Conservation (phyloP, 2,888 invertebrate genomes). For the Cataglyphis cursor region DNA sequence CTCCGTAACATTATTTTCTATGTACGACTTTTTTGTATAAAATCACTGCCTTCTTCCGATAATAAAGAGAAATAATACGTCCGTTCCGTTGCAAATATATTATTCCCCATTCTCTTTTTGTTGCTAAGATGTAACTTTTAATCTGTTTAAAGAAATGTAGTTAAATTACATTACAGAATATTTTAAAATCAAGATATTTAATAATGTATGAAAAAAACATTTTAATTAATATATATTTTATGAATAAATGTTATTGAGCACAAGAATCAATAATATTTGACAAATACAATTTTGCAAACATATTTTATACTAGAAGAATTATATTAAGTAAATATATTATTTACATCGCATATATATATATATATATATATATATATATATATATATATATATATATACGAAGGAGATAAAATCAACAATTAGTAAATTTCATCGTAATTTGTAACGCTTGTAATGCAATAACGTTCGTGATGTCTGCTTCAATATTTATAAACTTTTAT, state of each 20-base stretch:
- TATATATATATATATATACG: neutral
- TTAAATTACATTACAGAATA: neutral
- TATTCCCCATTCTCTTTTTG: neutral
- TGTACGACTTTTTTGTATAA: constrained; percentile 67
- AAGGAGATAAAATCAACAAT: neutral
- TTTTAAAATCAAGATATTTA: neutral
- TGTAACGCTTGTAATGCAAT: neutral
- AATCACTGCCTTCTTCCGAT: constrained; percentile 67
- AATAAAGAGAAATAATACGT: constrained; percentile 67
- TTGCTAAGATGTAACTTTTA: neutral
- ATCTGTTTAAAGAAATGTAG: neutral
- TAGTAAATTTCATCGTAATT: neutral
- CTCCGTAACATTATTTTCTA: constrained; percentile 59
- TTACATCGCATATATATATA: neutral
- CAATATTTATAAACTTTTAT: neutral
- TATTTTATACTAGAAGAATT: neutral
- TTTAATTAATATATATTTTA: neutral
- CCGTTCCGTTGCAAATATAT: neutral
- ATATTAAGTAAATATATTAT: neutral
- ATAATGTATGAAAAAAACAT: neutral
- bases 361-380: neutral
- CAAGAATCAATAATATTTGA: neutral
- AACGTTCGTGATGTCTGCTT: neutral
- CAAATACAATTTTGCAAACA: neutral
- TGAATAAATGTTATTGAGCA: neutral